Percentiles rank a stretch among this genome's conserved stretches.
phyloP scores from a whole-genome alignment of 2,888 invertebrate species.

The Agrotis ipsilon region DNA sequence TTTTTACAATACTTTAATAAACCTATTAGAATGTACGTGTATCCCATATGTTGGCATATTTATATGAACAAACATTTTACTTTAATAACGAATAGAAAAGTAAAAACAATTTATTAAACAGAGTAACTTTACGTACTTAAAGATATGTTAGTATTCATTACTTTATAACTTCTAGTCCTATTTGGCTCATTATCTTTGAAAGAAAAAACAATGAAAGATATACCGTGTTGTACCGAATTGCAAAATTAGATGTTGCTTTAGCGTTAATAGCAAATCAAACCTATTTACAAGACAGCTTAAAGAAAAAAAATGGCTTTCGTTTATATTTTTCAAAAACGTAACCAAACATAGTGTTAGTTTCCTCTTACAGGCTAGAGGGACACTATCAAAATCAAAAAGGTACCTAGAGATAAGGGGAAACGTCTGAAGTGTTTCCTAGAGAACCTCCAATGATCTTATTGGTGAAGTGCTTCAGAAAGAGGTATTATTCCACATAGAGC shows the following conservation, averaged over 20 bases:
- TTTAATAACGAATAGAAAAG: constrained; percentile 40
- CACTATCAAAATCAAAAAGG: too few species aligned
- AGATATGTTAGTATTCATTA: constrained; percentile 2
- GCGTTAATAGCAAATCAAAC: neutral
- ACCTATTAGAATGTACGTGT: constrained; percentile 7
- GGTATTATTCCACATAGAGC: too few species aligned
- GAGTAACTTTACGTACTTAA: constrained; percentile 2
- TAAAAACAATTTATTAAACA: constrained; percentile 39
- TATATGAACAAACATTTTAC: constrained; percentile 17
- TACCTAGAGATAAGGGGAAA: too few species aligned
- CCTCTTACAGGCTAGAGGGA: too few species aligned
- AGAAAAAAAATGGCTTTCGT: neutral
- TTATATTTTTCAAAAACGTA: too few species aligned
- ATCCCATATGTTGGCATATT: too few species aligned
- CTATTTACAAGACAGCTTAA: neutral
- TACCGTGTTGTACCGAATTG: neutral
- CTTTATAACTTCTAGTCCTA: neutral
- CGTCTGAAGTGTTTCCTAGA: too few species aligned
- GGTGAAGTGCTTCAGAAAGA: too few species aligned
- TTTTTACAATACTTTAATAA: neutral
- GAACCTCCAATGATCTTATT: too few species aligned
- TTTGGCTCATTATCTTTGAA: constrained; percentile 4
- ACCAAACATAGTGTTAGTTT: too few species aligned
- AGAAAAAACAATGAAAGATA: constrained; percentile 1
- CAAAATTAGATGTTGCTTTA: constrained; percentile 8